Evolutionary conservation across 23 tunicate genomes (phyloP).

Genomic region (Oikopleura dioica): DNA sequence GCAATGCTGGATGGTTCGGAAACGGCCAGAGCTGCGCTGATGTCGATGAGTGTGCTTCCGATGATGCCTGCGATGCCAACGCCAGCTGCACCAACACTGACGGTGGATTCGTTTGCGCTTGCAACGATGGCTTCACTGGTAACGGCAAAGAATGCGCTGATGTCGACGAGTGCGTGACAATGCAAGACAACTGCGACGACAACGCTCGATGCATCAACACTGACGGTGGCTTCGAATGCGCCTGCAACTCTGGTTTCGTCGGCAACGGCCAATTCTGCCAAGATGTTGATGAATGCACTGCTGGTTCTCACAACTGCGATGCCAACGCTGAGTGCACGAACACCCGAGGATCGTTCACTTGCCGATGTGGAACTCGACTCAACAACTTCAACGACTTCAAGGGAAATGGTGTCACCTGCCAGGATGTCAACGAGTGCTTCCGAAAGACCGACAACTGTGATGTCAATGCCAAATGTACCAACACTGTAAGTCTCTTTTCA

Average conservation of each 20-base stretch:
- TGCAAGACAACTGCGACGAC: constrained; percentile 4
- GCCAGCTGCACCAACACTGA: constrained; percentile 17
- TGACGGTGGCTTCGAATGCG: background rate
- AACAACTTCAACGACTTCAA: background rate
- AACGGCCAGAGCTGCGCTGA: constrained; percentile 16
- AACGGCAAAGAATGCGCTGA: constrained; percentile 16
- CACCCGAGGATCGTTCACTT: constrained; percentile 1
- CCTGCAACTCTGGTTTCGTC: background rate
- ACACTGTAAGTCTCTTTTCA: too few species aligned
- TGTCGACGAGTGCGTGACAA: constrained; percentile 11
- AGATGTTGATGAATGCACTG: constrained; percentile 13
- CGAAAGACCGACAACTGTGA: too few species aligned
- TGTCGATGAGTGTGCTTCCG: constrained; percentile 14
- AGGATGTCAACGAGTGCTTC: too few species aligned
- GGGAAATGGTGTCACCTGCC: constrained; percentile 11
- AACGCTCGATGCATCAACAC: constrained; percentile 13
- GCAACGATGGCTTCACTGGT: constrained; percentile 18
- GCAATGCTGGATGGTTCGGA: constrained; percentile 17
- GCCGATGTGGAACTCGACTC: constrained; percentile 10
- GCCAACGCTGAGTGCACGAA: constrained; percentile 14
- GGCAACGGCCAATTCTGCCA: constrained; percentile 8
- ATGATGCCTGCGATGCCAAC: constrained; percentile 9
- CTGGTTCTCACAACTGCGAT: background rate
- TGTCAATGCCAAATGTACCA: background rate
- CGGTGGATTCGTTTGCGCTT: constrained; percentile 19